phyloP scores from a whole-genome alignment of 2,113 vertebrate species.

The Hyaena hyaena region DNA sequence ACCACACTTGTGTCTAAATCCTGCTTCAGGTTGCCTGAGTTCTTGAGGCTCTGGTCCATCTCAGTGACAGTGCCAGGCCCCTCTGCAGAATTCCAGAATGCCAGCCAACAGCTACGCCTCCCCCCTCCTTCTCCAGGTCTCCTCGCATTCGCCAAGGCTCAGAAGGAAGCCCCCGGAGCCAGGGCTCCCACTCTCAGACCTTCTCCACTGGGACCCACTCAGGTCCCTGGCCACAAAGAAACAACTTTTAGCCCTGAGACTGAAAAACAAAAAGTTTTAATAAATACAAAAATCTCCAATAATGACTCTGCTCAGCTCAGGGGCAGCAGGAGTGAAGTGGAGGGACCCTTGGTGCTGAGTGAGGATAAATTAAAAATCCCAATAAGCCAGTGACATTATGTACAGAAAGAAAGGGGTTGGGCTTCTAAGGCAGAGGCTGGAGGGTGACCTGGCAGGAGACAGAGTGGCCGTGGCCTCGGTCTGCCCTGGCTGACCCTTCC shows the following conservation, averaged over 20 bases:
- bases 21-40: not conserved
- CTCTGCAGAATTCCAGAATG: rapidly evolving
- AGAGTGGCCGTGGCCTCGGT: not conserved
- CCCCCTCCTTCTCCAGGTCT: not conserved
- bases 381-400: slow-evolving; percentile 74
- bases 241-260: slow-evolving; percentile 43
- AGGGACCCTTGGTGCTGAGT: slow-evolving; percentile 79
- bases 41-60: not conserved
- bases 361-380: slow-evolving; percentile 83
- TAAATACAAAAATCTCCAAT: slow-evolving; percentile 81
- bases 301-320: slow-evolving; percentile 83
- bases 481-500: slow-evolving; percentile 31
- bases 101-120: not conserved
- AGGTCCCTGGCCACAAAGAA: slow-evolving; percentile 28
- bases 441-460: not conserved
- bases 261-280: slow-evolving; percentile 74
- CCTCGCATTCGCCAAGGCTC: not conserved
- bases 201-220: not conserved
- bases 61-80: no score
- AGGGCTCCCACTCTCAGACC: not conserved
- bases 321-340: slow-evolving; percentile 74
- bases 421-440: slow-evolving; percentile 50
- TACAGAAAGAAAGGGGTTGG: slow-evolving; percentile 60
- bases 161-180: not conserved
- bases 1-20: not conserved